Base-by-base conservation (phyloP, 2,888 invertebrate genomes). In the Pomacea canaliculata region DNA sequence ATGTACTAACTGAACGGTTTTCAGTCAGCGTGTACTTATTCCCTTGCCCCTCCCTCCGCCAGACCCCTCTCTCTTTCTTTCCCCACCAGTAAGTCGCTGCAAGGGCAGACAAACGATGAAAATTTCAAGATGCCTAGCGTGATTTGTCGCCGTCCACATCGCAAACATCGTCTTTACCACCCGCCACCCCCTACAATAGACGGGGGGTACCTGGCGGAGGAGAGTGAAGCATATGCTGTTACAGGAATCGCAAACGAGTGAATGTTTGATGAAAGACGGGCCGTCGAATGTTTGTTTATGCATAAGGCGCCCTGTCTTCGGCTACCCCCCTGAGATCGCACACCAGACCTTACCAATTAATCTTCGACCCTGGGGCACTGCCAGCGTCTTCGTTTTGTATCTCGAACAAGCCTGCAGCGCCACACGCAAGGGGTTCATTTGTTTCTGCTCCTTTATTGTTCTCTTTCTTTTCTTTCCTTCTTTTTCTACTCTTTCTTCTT, bases 321-420 rank as follows among this genome's bases (percentile, higher is more conserved):
- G 63, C 23, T 2, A 10, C 10, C 27, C 63, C 63, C 63, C 10
- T 37, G 48, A 68, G 68, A 46, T 37, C 48, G 12, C 27, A 12
- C 37, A n/a, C 68, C 68, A 68, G 68, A 68, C 68, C 68, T 68
- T 27, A 46, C 48, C 68, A 68, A 68, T 68, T 68, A 68, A 68
- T 68, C 68, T 68, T 37, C 48, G 48, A 68, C 68, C 68, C 48
- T 46, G 37, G 68, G 37, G 48, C 48, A 19, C 37, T 37, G 13
- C 3, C 27, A 19, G 19, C 37, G 68, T 46, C 68, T 37, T n/a
- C 48, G 37, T 68, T 68, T 68, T 68, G 68, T 68, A 68, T 37
- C 37, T 46, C 9, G 48, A 37, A 68, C 37, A 46, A 68, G 27
- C 27, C 48, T 68, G 27, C 68, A 9, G 18, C 12, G n/a, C 1